These are phyloP conservation scores for Macrocentrus cingulum DNA, from an alignment of 1,140 invertebrate genomes.

Conservation along the genomic window DNA sequence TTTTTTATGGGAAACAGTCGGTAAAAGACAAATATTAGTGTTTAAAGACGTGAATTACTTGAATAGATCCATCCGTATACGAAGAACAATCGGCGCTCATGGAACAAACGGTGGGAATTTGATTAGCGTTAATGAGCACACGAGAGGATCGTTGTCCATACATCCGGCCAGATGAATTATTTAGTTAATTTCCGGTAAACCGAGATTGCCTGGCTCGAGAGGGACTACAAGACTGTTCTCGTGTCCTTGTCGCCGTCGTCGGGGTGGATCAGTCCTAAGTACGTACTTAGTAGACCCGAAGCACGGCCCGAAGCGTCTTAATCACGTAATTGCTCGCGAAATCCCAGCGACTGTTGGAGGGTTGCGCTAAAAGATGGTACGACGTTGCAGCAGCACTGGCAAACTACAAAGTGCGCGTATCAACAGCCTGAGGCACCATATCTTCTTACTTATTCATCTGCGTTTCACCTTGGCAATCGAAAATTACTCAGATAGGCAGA, in stretches of 20 bases:
- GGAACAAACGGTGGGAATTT: slow-evolving; percentile 16
- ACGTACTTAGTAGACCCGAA: slow-evolving; percentile 54
- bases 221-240: slow-evolving; percentile 2
- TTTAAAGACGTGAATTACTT: background rate
- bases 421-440: slow-evolving; percentile 56
- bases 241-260: slow-evolving; percentile 8
- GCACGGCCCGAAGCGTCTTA: slow-evolving; percentile 56
- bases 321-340: slow-evolving; percentile 59
- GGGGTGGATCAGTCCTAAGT: slow-evolving; percentile 52
- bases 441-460: slow-evolving; percentile 58
- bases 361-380: background rate
- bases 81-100: background rate
- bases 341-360: slow-evolving; percentile 38
- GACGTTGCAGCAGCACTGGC: slow-evolving; percentile 3
- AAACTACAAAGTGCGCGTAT: slow-evolving; percentile 51
- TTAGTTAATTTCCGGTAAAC: slow-evolving; percentile 57
- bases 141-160: background rate
- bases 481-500: slow-evolving; percentile 39
- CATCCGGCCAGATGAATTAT: slow-evolving; percentile 44
- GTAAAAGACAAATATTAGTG: too few relatives aligned
- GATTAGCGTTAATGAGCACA: slow-evolving; percentile 27
- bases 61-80: background rate
- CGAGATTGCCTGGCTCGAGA: slow-evolving; percentile 34
- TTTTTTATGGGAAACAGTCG: too few relatives aligned
- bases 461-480: slow-evolving; percentile 49